Evolutionary conservation across 2,113 vertebrate genomes (phyloP).

Genomic region (Oncorhynchus gorbuscha): DNA sequence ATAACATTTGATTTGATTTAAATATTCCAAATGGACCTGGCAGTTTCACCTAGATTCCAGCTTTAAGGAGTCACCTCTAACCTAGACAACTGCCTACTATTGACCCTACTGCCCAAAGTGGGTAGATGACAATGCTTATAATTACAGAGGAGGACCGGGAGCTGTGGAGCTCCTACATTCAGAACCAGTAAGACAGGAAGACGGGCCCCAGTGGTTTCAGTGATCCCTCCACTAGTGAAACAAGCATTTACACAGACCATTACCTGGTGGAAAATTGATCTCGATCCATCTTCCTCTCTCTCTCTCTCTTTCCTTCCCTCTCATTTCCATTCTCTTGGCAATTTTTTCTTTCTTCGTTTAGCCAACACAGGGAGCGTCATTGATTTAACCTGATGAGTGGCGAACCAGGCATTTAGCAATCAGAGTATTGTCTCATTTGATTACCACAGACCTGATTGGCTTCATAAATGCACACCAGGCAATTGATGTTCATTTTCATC

Average conservation of each 20-base stretch:
- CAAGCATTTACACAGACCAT: slow-evolving; percentile 3
- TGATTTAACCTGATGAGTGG: slow-evolving; percentile 17
- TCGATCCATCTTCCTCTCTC: neutral
- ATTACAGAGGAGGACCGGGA: too few relatives aligned
- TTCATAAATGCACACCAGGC: slow-evolving; percentile 40
- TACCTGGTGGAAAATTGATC: slow-evolving; percentile 8
- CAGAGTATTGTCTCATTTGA: slow-evolving; percentile 57
- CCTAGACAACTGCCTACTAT: too few relatives aligned
- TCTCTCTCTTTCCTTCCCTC: slow-evolving; percentile 1
- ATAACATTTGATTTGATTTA: too few relatives aligned
- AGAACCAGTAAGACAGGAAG: too few relatives aligned
- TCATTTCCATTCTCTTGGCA: slow-evolving; percentile 1
- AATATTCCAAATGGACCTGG: too few relatives aligned
- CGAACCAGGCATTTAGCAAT: slow-evolving; percentile 49
- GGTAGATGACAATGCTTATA: too few relatives aligned
- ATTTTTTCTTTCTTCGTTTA: neutral
- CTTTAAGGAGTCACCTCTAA: too few relatives aligned
- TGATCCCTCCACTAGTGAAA: neutral
- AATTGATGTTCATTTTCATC: slow-evolving; percentile 53
- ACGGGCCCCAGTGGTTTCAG: too few relatives aligned
- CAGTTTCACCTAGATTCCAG: too few relatives aligned
- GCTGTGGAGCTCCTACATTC: too few relatives aligned
- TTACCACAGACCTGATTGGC: slow-evolving; percentile 47
- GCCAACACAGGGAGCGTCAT: slow-evolving; percentile 14
- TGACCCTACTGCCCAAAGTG: too few relatives aligned